Evolutionary conservation across 2,797 vertebrate genomes (phyloP), one percentile per base, ranked within the genome.

Genomic region (Tapera naevia): DNA sequence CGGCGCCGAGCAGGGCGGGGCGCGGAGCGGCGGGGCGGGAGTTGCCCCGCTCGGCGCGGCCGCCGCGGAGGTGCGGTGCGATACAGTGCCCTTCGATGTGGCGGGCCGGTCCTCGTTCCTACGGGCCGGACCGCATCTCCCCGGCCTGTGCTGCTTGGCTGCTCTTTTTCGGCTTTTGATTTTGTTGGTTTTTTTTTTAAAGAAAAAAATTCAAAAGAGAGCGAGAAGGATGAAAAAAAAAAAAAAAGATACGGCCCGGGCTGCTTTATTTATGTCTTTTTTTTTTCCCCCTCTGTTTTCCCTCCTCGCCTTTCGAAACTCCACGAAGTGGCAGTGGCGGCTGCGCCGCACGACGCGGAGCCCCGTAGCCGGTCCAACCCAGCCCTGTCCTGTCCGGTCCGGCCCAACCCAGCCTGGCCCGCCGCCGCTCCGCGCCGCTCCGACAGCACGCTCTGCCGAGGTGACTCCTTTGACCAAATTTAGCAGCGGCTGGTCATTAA

Each of bases 401-500:
- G 3, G 33, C 46, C 53, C 56, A 6, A 13, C 37, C 27, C 32
- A 1, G 16, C 45, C 24, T 21, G 1, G 7, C 17, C 45, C 21
- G 33, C 71, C 19, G 13, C 89, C 81, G 81, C 96, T 96, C 97
- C 22, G 80, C 94, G 81, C 96, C 94, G 97, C 97, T 98, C 98
- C 96, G 94, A 96, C 97, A 91, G 95, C 98, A 93, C 97, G 96
- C 97, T 98, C 97, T 96, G 98, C 96, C 97, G 97, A 95, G 96
- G 97, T 98, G 96, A 97, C 97, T 98, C 97, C 97, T 97, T 98
- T 97, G 98, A 98, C 97, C 98, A 98, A 98, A 98, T 99, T 98
- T 98, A 98, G 98, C 98, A 98, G 98, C 98, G 91, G 96, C 98
- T 97, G 97, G 97, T 98, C 98, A 98, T 98, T 98, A 98, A 98